Conservation (phyloP, 1,140 invertebrate genomes). For the Thereuonema tuberculata region DNA sequence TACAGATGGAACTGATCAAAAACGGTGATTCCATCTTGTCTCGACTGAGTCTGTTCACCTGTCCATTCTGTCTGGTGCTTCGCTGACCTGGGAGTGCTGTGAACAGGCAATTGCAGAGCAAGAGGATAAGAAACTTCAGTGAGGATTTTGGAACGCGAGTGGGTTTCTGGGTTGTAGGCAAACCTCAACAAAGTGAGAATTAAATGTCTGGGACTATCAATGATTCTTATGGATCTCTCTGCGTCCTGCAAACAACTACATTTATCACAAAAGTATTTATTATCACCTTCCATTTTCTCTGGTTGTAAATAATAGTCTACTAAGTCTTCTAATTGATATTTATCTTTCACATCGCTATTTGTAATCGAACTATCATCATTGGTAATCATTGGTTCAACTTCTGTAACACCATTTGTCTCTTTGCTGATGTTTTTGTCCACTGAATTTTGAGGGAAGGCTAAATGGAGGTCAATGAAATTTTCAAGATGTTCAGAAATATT, state of each 20-base stretch:
- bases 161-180: constrained; percentile 53
- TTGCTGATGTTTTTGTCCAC: background rate
- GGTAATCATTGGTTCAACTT: too few relatives aligned
- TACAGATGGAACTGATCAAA: constrained; percentile 47
- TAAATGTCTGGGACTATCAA: constrained; percentile 54
- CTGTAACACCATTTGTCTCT: too few relatives aligned
- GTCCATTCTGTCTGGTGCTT: constrained; percentile 24
- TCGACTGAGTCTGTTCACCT: constrained; percentile 30
- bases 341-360: too few relatives aligned
- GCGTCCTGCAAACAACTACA: constrained; percentile 60
- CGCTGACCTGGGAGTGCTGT: too few relatives aligned
- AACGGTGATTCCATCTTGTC: constrained; percentile 4
- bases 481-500: background rate
- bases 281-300: constrained; percentile 61
- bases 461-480: constrained; percentile 56
- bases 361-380: too few relatives aligned
- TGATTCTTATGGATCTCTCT: constrained; percentile 52
- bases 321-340: constrained; percentile 46
- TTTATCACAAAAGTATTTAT: constrained; percentile 62
- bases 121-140: constrained; percentile 30
- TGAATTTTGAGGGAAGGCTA: constrained; percentile 48
- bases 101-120: constrained; percentile 26
- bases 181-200: constrained; percentile 69
- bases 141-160: constrained; percentile 50
- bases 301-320: constrained; percentile 58